Base-by-base conservation (phyloP, 2,797 vertebrate species). In the Cyprinodon diabolis region DNA sequence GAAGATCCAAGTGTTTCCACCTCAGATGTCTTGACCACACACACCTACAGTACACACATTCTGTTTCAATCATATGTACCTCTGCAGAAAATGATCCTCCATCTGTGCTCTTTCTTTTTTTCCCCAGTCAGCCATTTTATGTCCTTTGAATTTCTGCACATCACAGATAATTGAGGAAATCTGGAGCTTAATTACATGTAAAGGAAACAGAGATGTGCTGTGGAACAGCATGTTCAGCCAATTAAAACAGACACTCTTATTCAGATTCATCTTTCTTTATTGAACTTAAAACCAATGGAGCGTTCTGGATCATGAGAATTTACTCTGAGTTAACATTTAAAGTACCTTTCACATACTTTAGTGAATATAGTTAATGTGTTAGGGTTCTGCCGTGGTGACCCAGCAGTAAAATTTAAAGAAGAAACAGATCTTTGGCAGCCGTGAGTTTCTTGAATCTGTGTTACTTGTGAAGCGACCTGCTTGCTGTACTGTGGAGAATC, bases 151-250 rank as follows among this genome's bases (percentile, higher is more conserved):
- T 85, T 80, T 76, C 69, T 76, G 71, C 83, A 66, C 74, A 73
- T 78, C 77, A 79, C 19, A 67, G 83, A 69, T 70, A 71, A 65
- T 63, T 84, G 90, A 86, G 89, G 86, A 86, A 57, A 87, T 90
- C 80, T 84, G 58, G 57, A 73, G 69, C 35, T 74, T 91, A 89
- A 92, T 92, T 88, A 83, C 81, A 80, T 90, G 80, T 82, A 75
- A 78, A 83, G 85, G 76, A 76, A 85, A 77, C 85, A 78, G 60
- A 1, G 35, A 76, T 76, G 77, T 78, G 77, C 40, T 6, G 48
- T 5, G 58, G 69, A 71, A 15, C 23, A 12, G 79, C 62, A 85
- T 84, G 85, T 86, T 84, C 81, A 71, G 85, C 87, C 78, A 84
- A 77, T 84, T 88, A 88, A 89, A 75, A 85, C 47, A 67, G 76